Evolutionary conservation across 2,113 vertebrate species (phyloP), one percentile per base, ranked within the genome.

Genomic region (Neogale vison): DNA sequence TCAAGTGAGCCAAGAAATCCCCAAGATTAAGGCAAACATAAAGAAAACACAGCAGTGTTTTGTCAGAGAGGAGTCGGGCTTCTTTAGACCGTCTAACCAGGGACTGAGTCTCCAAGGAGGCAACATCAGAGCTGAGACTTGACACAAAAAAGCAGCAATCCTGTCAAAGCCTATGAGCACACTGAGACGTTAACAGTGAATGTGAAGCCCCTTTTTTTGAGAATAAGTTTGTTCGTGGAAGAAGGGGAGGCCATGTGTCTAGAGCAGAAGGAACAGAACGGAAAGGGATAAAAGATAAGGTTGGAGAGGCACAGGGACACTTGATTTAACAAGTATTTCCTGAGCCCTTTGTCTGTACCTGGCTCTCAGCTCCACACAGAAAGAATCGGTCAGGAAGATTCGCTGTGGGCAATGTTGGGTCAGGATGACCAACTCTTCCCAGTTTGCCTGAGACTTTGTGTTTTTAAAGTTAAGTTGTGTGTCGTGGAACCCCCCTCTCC

Each of bases 271-370:
- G 34, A 55, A 13, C 2, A 10, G 67, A 52, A 15, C 6, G 13
- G 21, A 7, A 6, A 14, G 8, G 39, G 31, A 26, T 23, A 20
- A 55, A 45, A n/a, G 24, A 17, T 0, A 0, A 34, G 29, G 5
- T 0, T 2, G 9, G 6, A 29, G 55, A 45, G 52, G 18, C 6
- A 6, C 45, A 1, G 4, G 11, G 31, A 34, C 15, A 0, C 45
- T 20, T 1, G 0, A 4, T 5, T 21, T 18, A 3, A 1, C 55
- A 12, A 3, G 0, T 4, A 1, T 18, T 61, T 31, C 26, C 90
- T 7, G 17, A 47, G 65, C 0, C 13, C 42, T 45, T 34, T 34
- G 0, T 59, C 69, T 12, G 20, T 4, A 15, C 94, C 6, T 0
- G 7, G 80, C 45, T 1, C 29, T 88, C 3, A 6, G 89, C 45